These are phyloP conservation scores for Uria aalge DNA, from an alignment of 2,113 vertebrate genomes.

Conservation along the genomic window DNA sequence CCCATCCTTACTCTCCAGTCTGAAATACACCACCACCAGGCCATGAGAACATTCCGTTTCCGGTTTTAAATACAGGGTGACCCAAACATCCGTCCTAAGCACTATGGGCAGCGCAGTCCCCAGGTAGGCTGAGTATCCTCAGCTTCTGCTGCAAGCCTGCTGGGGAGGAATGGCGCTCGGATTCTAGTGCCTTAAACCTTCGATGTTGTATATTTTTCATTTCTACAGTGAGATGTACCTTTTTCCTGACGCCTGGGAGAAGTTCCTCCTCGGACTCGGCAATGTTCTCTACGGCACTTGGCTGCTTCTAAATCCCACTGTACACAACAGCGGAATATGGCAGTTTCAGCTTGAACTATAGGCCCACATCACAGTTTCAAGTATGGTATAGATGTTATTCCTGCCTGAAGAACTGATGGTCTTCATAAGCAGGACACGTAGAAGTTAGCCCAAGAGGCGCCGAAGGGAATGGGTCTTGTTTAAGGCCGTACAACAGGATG, in stretches of 20 bases:
- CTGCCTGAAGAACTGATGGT: not conserved
- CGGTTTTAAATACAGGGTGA: not conserved
- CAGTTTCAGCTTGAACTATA: not conserved
- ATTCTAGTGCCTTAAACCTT: not conserved
- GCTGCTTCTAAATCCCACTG: not conserved
- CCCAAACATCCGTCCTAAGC: not conserved
- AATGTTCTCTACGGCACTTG: rapidly evolving
- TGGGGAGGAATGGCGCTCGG: rapidly evolving
- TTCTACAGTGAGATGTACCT: rapidly evolving
- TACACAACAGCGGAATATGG: rapidly evolving
- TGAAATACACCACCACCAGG: not conserved
- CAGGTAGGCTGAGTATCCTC: rapidly evolving
- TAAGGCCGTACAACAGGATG: too few relatives aligned
- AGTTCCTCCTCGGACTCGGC: not conserved
- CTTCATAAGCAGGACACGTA: not conserved
- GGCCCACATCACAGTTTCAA: too few relatives aligned
- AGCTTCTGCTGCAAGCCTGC: not conserved
- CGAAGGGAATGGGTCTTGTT: too few relatives aligned
- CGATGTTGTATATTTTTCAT: rapidly evolving
- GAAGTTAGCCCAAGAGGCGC: not conserved
- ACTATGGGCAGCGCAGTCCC: not conserved
- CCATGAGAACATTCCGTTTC: rapidly evolving
- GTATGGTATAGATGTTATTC: rapidly evolving
- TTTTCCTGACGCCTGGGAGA: not conserved
- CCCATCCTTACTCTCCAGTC: not conserved